Base-by-base conservation (phyloP, 2,113 vertebrate species). In the Oreamnos americanus region DNA sequence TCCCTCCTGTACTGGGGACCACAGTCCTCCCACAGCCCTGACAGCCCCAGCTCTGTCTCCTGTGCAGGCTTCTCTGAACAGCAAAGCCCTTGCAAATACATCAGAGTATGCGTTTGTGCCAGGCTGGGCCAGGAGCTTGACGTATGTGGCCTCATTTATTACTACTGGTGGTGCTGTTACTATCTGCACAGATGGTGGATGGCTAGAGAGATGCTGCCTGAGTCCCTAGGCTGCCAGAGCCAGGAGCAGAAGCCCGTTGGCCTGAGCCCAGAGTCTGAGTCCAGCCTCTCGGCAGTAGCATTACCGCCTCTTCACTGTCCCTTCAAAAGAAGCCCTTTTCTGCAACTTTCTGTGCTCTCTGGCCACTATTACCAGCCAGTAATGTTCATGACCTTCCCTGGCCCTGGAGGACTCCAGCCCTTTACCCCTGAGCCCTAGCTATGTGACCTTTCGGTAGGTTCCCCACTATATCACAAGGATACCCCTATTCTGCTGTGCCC, bases 101-200 rank as follows among this genome's bases (percentile, higher is more conserved):
- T 30, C 45, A 1, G 33, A 8, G n/a, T 13, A 62, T 2, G 16
- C 9, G 0, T 5, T 17, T 2, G 6, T 2, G 28, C 67, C 76
- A 7, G 2, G 64, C 67, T 7, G 15, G 4, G 74, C 19, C 19
- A 4, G 33, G 79, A 67, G 43, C 47, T 67, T 58, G 8, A 33
- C 0, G 0, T 64, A 5, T 6, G 49, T 81, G 93, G 28, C 78
- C 78, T 90, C 33, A 1, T 39, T 83, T 26, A 16, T 81, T 19
- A 47, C 47, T 2, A 2, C 21, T 33, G 78, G 49, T 7, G 58
- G 30, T 7, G 30, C 47, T 51, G 2, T 60, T 28, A 47, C 45
- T 23, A 49, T 53, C 36, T 13, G 47, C 26, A 5, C 3, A 76
- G 90, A 64, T n/a, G 71, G 47, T 5, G 13, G 36, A 4, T 60